Evolutionary conservation across 2,113 vertebrate genomes (phyloP), one percentile per base, ranked within the genome.

Genomic region (Phainopepla nitens): DNA sequence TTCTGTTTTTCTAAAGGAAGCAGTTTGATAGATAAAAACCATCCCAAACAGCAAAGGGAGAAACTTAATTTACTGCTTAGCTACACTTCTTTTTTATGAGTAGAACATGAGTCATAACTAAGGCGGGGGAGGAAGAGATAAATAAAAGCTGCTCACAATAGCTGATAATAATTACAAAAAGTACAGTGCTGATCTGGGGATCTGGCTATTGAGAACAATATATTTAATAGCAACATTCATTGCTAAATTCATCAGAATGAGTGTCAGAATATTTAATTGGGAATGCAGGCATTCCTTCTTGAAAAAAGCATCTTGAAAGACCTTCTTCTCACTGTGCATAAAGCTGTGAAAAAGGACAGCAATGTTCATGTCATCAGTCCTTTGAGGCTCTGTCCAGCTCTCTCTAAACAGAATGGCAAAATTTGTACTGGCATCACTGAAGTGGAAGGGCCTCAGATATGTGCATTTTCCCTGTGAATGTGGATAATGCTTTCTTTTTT

Each of bases 81-180:
- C 51, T 84, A 9, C 29, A 33, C 7, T 18, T 60, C n/a, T 90
- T 49, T 70, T 33, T 47, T 53, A 49, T 84, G 58, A 81, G 77
- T 77, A 94, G 77, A 93, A 91, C 84, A 95, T 94, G 80, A 96
- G 61, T 95, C 91, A 89, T 85, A 77, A 61, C 66, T 91, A 47
- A 85, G 17, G n/a, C 45, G 69, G 21, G 29, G 21, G 86, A 77
- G 81, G 64, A 68, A 44, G 81, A 89, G 68, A 90, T 62, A 93
- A 95, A 94, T 89, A 94, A 75, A 96, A 87, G 78, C 78, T 93
- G 73, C 54, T 58, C 53, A 90, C 29, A 61, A 50, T 61, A 62
- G 81, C 65, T 89, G 86, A 84, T 78, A 86, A 64, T 90, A 77
- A 92, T 94, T 82, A 72, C 14, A 27, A 25, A 76, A 87, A 68